These are phyloP conservation scores for Netelia fuscicornis DNA, from an alignment of 2,888 invertebrate genomes.

Conservation along the genomic window DNA sequence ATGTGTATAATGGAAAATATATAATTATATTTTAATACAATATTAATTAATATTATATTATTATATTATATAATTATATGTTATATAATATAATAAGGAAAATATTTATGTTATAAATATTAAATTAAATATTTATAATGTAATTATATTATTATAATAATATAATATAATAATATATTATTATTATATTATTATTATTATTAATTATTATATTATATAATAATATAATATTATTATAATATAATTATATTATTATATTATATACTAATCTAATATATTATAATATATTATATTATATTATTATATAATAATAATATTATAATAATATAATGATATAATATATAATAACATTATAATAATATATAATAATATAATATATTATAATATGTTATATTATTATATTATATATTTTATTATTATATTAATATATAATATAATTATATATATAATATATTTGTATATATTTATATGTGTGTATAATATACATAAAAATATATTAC, in stretches of 20 bases:
- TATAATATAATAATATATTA: no score
- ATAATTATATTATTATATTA: no score
- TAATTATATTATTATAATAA: not conserved
- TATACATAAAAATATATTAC: not conserved
- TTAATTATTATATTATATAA: no score
- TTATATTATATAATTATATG: not conserved
- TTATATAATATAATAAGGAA: not conserved
- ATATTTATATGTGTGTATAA: not conserved
- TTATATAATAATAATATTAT: no score
- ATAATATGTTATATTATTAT: not conserved
- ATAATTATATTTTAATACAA: no score
- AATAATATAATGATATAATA: not conserved
- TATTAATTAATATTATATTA: not conserved
- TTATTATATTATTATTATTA: no score
- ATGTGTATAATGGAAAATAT: not conserved
- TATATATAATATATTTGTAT: slow-evolving; percentile 4
- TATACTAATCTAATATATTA: no score
- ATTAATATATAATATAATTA: not conserved
- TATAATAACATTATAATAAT: not conserved
- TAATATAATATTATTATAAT: no score
- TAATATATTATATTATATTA: no score
- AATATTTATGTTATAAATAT: no score
- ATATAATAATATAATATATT: no score
- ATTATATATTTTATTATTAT: no score
- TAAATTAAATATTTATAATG: not conserved